Evolutionary conservation across 1,140 invertebrate genomes (phyloP), one percentile per base, ranked within the genome.

Genomic region (Drosophila oshimai): DNA sequence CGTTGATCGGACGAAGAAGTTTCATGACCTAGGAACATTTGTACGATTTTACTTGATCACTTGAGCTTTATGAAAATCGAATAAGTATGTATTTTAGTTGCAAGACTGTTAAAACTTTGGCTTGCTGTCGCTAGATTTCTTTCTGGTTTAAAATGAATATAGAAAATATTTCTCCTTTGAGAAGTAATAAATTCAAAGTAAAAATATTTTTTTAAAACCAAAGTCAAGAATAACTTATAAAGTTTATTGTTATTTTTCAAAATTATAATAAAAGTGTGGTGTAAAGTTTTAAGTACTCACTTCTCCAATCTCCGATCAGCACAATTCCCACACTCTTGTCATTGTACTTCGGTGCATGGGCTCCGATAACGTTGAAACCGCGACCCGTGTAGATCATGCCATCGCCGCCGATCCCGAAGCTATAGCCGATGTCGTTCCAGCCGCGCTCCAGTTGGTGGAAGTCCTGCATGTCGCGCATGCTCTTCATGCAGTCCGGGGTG

Each of bases 371-470:
- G 17, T 94, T 92, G 94, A 96, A 97, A 0, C 95, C 95, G 22
- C 96, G 92, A 1, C 95, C 96, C 64, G 94, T 93, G 74, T 96
- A 97, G 5, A 94, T 94, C 7, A 92, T 92, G 1, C 95, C 95
- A 54, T 97, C 95, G 10, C 95, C 95, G 2, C 96, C 96, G 5
- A 96, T 92, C 10, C 94, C 93, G 89, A 97, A 97, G 89, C 94
- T 96, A 93, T 96, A 93, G 92, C 96, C 91, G 75, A 94, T 95
- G 77, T 96, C 96, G 76, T 91, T 93, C 95, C 95, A 96, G 0
- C 92, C 91, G 1, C 91, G 92, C 15, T 86, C 91, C 39, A 94
- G 92, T 73, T 93, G 93, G 74, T 94, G 94, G 10, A 91, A 92
- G 57, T 93, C 81, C 73, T 94, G 94, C 92, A 94, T 94, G 15